Evolutionary conservation across 2,888 invertebrate genomes (phyloP), one percentile per base, ranked within the genome.

Genomic region (Latheticus oryzae): DNA sequence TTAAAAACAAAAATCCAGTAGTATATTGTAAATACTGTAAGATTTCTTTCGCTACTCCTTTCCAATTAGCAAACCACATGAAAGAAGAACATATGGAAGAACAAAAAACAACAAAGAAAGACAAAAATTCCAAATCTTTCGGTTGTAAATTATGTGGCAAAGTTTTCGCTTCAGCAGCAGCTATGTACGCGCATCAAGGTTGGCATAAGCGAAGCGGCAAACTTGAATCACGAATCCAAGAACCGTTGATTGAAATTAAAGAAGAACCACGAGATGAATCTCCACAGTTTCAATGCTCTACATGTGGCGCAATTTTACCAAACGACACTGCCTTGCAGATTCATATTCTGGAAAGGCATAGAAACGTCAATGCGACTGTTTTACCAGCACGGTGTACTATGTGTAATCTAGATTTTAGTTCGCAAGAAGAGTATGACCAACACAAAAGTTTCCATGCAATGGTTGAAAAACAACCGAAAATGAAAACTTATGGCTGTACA

Each of bases 91-190:
- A 78, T 45, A 67, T 70, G 8, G 67, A 65, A 42, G 61, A 58
- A 9, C 38, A 38, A 9, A 71, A 66, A 40, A 55, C 62, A 2
- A 2, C 8, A 2, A 61, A 63, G 45, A 23, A 40, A 2, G 65
- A 62, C 42, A 38, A 55, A 1, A 57, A 61, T 8, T 58, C 52
- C 2, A 67, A 59, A 19, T 53, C 62, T 17, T 83, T 83, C 67
- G 80, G 82, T 67, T 88, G 88, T 64, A 83, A 84, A 64, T 79
- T 87, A 32, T 89, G 88, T 64, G 83, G 83, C 1, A 88, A 87
- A 67, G 80, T 80, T 0, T 83, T 87, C 53, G 84, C 85, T 0
- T 51, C 63, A 1, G 82, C 84, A 0, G 74, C 82, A 2, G 87
- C 87, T 8, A 71, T 88, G 33, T 84, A 84, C 50, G 86, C 79